Conservation (phyloP, 2,797 vertebrate genomes). For the Leontopithecus rosalia region DNA sequence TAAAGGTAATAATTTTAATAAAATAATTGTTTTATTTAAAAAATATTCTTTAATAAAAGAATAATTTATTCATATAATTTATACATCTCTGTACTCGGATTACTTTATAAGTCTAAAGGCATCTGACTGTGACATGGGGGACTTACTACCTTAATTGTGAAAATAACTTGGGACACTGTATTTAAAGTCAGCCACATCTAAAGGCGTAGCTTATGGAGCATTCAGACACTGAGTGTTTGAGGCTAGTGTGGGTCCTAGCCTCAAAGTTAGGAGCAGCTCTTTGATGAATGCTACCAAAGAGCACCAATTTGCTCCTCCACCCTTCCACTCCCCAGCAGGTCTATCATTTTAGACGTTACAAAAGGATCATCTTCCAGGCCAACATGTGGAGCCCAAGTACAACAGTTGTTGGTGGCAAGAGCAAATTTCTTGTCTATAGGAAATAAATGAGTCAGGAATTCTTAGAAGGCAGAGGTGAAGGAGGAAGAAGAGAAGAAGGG, state of each 20-base stretch:
- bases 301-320: background rate
- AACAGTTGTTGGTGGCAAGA: background rate
- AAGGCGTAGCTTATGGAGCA: background rate
- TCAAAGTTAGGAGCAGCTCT: background rate
- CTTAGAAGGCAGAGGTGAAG: background rate
- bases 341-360: background rate
- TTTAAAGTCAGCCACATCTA: background rate
- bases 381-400: background rate
- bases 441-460: background rate
- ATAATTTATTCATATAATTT: constrained; percentile 24
- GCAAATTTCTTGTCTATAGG: background rate
- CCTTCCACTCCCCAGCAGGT: background rate
- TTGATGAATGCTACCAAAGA: background rate
- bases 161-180: background rate
- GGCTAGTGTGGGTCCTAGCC: background rate
- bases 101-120: background rate
- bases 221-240: background rate
- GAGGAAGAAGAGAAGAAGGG: background rate
- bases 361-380: background rate
- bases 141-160: constrained; percentile 14
- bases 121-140: background rate
- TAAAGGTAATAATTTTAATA: constrained; percentile 42
- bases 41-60: too few species aligned
- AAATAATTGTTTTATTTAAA: background rate
- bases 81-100: background rate